These are phyloP conservation scores for Peribatodes rhomboidaria DNA, from an alignment of 2,888 invertebrate genomes.

Conservation along the genomic window DNA sequence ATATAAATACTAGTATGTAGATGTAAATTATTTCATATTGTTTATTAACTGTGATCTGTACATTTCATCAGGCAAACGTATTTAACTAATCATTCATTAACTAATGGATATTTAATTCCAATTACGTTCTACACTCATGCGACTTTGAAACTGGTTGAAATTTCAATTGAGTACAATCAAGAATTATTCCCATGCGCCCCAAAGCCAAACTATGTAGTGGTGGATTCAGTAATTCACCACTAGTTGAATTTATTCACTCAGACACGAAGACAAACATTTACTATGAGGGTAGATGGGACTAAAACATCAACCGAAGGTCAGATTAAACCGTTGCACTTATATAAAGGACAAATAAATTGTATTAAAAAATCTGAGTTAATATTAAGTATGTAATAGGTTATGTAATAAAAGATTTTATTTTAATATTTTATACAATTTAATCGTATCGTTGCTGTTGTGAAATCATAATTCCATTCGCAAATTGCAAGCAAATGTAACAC, in stretches of 20 bases:
- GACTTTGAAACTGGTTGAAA: not conserved
- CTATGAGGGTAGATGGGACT: not conserved
- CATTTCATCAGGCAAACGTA: not conserved
- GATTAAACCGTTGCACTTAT: not conserved
- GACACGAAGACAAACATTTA: too few relatives aligned
- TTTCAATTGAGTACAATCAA: not conserved
- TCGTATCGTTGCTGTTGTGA: slow-evolving; percentile 44
- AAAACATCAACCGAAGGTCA: not conserved
- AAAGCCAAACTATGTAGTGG: not conserved
- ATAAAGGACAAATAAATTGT: not conserved
- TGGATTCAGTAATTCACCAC: too few relatives aligned
- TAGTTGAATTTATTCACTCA: too few relatives aligned
- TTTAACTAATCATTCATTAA: not conserved
- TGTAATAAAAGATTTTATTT: slow-evolving; percentile 57
- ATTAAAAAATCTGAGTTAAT: slow-evolving; percentile 22
- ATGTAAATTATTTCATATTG: not conserved
- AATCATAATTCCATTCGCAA: slow-evolving; percentile 47
- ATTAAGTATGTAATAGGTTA: slow-evolving; percentile 48
- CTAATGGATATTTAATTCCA: not conserved
- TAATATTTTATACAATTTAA: slow-evolving; percentile 64
- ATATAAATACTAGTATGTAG: not conserved
- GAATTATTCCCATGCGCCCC: not conserved
- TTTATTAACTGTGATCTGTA: not conserved
- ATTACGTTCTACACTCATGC: not conserved
- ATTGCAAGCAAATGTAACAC: slow-evolving; percentile 48